Evolutionary conservation across 2,888 invertebrate species (phyloP).

Genomic region (Drosophila putrida): DNA sequence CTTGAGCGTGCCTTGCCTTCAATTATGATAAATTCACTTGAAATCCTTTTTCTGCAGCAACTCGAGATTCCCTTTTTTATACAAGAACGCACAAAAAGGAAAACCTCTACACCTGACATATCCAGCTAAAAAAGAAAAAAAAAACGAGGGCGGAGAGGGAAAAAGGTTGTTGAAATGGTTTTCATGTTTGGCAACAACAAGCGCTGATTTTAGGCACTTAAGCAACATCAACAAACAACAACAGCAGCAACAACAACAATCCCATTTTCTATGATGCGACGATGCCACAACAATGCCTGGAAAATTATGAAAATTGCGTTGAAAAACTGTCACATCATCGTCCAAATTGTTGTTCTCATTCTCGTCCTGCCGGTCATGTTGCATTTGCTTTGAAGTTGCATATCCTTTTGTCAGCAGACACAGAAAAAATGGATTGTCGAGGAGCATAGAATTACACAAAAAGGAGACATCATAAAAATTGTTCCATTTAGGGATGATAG

Average conservation of each 20-base stretch:
- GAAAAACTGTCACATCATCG: slow-evolving; percentile 79
- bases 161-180: slow-evolving; percentile 63
- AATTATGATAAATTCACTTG: slow-evolving; percentile 75
- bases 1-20: slow-evolving; percentile 43
- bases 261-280: slow-evolving; percentile 4
- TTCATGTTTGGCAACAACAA: slow-evolving; percentile 74
- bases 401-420: slow-evolving; percentile 46
- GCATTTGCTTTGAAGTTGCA: slow-evolving; percentile 75
- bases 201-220: slow-evolving; percentile 74
- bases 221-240: slow-evolving; percentile 49
- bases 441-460: slow-evolving; percentile 49
- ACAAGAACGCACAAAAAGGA: slow-evolving; percentile 17
- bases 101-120: slow-evolving; percentile 63
- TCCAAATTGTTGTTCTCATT: slow-evolving; percentile 39
- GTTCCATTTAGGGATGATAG: slow-evolving; percentile 31
- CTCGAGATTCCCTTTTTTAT: slow-evolving; percentile 18
- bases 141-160: slow-evolving; percentile 9
- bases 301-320: slow-evolving; percentile 64
- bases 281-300: slow-evolving; percentile 39
- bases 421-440: slow-evolving; percentile 6
- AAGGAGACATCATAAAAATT: slow-evolving; percentile 4
- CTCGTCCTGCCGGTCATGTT: slow-evolving; percentile 47
- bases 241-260: slow-evolving; percentile 36
- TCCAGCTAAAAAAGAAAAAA: slow-evolving; percentile 12
- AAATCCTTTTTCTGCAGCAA: slow-evolving; percentile 58